phyloP scores from a whole-genome alignment of 2,113 vertebrate genomes.

The Columba janthina region DNA sequence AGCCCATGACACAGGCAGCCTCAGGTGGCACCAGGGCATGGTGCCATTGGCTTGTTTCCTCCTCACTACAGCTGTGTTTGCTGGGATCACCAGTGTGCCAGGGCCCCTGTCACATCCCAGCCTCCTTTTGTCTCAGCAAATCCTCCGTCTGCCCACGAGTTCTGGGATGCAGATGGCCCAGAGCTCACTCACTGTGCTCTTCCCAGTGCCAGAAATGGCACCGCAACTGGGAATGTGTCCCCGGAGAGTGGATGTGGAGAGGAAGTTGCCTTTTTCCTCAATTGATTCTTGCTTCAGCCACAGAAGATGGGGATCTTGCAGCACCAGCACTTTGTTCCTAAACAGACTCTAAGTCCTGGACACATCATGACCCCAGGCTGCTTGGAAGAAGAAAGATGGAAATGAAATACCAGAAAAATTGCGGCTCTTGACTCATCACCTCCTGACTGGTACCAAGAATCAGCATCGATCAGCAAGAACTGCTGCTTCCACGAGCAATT shows the following conservation, averaged over 20 bases:
- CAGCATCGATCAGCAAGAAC: background rate
- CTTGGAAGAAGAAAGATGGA: background rate
- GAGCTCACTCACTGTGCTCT: background rate
- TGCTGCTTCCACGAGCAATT: background rate
- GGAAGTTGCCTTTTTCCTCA: background rate
- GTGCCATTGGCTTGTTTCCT: background rate
- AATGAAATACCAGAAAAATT: background rate
- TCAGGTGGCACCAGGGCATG: background rate
- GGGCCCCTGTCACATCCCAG: background rate
- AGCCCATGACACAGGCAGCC: background rate
- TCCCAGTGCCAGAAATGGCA: background rate
- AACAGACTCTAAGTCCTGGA: background rate
- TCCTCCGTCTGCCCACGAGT: background rate
- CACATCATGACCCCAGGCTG: accelerated
- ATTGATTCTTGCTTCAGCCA: background rate
- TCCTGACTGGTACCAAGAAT: background rate
- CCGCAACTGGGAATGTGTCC: accelerated
- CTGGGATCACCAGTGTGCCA: background rate
- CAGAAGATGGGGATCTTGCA: background rate
- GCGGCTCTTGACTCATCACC: background rate
- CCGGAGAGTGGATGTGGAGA: accelerated
- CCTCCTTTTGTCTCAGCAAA: background rate
- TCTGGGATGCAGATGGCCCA: background rate
- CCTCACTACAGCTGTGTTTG: background rate
- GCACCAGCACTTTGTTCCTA: background rate